Evolutionary conservation across 2,797 vertebrate genomes (phyloP), one percentile per base, ranked within the genome.

Genomic region (Enteromius radiatus): DNA sequence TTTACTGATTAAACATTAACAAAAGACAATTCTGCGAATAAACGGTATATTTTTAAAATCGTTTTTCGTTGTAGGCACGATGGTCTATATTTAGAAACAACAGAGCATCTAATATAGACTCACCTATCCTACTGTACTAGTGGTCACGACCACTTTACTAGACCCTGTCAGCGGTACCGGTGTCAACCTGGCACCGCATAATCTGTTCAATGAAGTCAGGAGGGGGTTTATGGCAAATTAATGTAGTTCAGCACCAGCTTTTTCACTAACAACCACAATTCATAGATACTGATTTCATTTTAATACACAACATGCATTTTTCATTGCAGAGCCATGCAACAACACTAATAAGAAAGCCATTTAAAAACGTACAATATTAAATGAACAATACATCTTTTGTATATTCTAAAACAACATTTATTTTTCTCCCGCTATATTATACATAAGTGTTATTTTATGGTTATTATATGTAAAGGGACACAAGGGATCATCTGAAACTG

Each of bases 111-210:
- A 86, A 75, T 31, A 54, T 87, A 83, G 81, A 84, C 56, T 75
- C 45, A 70, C 81, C 81, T 82, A 74, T 75, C 43, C 45, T 69
- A 83, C 74, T 83, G 81, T 64, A 78, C 74, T 33, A 74, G 69
- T 82, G 79, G 78, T 86, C 87, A 87, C 78, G 81, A 85, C 84
- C 78, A 56, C 61, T 64, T 68, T 69, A 73, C 52, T 54, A 65
- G 76, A 84, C 77, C 33, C 71, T 81, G 49, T 76, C 52, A 70
- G 73, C 47, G 71, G 38, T 33, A 78, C 81, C 54, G 28, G 70
- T 76, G 68, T 76, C 70, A 52, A 79, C 59, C 70, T 63, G 77
- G 74, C 80, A 56, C 67, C 64, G 65, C 67, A 81, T 76, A 49
- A 76, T 82, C 49, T 64, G 75, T 81, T 81, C 63, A 84, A 56